phyloP scores from a whole-genome alignment of 1,140 invertebrate species.

The Lepidurus apus region DNA sequence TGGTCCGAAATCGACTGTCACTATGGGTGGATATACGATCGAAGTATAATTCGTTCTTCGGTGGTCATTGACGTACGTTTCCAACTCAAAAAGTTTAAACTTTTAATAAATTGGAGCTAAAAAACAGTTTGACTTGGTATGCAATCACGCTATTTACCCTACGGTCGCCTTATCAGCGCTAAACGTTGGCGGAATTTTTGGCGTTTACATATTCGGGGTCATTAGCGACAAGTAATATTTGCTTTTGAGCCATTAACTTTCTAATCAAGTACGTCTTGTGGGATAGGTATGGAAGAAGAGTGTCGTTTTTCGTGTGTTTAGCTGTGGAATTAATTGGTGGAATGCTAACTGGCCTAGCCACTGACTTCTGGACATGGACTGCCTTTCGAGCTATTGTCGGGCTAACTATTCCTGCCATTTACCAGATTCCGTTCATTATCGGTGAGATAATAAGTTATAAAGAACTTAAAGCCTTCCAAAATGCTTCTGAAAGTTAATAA shows the following conservation, averaged over 20 bases:
- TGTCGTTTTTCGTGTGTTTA: conserved; percentile 75
- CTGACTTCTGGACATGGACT: conserved; percentile 75
- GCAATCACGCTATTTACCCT: conserved; percentile 73
- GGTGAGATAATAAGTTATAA: conserved; percentile 56
- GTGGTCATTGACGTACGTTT: conserved; percentile 71
- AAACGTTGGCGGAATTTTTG: conserved; percentile 75
- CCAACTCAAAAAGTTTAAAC: not conserved
- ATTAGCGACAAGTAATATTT: conserved; percentile 64
- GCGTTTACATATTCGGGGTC: conserved; percentile 75
- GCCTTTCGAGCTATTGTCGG: conserved; percentile 70
- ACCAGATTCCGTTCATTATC: conserved; percentile 90
- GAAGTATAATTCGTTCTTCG: conserved; percentile 60
- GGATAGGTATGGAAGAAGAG: conserved; percentile 64
- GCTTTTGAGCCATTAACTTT: not conserved
- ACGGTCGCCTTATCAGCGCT: conserved; percentile 73
- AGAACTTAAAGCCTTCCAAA: not conserved
- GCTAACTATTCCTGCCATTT: conserved; percentile 82
- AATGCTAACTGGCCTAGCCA: conserved; percentile 64
- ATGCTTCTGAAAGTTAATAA: not conserved
- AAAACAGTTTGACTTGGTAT: conserved; percentile 77
- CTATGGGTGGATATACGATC: conserved; percentile 75
- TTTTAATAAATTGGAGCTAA: conserved; percentile 29
- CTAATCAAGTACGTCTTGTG: conserved; percentile 24
- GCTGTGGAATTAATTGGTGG: conserved; percentile 69
- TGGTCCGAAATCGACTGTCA: conserved; percentile 53